A percentile compares a stretch with the other conserved stretches of the same genome.
Evolutionary conservation across 2,113 vertebrate genomes (phyloP).

Genomic region (Cololabis saira): DNA sequence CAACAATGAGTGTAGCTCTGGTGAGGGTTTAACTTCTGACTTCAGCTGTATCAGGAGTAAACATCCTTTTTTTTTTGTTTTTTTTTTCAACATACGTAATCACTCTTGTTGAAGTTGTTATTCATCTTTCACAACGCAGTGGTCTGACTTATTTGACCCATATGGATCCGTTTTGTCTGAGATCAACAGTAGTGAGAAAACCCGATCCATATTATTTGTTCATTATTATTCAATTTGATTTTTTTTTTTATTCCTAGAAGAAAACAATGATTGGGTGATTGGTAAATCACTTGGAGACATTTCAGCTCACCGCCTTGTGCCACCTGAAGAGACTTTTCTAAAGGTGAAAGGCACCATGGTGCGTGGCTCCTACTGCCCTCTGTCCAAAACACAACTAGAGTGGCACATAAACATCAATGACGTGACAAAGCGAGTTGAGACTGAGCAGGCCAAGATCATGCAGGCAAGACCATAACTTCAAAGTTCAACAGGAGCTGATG

Average conservation of each 20-base stretch:
- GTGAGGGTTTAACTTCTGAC: constrained; percentile 16
- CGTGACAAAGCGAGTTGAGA: constrained; percentile 57
- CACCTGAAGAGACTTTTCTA: constrained; percentile 21
- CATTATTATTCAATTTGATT: too few relatives aligned
- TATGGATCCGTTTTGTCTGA: background rate
- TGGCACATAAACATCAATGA: constrained; percentile 72
- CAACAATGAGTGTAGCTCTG: background rate
- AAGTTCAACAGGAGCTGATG: background rate
- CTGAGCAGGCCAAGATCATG: constrained; percentile 58
- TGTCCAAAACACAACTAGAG: constrained; percentile 71
- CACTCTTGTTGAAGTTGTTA: background rate
- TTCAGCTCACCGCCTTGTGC: constrained; percentile 13
- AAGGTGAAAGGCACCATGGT: constrained; percentile 68
- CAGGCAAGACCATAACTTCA: constrained; percentile 62
- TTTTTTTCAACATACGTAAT: constrained; percentile 12
- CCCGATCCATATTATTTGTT: too few relatives aligned
- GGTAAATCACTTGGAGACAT: background rate
- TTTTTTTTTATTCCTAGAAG: constrained; percentile 4
- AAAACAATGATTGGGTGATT: background rate
- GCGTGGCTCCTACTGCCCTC: constrained; percentile 65
- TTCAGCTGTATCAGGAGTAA: background rate
- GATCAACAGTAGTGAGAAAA: too few relatives aligned
- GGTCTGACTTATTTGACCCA: background rate
- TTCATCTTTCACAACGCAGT: background rate
- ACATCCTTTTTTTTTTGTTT: background rate